Evolutionary conservation across 23 tunicate genomes (phyloP), one percentile per base, ranked within the genome.

Genomic region (Halocynthia roretzi): DNA sequence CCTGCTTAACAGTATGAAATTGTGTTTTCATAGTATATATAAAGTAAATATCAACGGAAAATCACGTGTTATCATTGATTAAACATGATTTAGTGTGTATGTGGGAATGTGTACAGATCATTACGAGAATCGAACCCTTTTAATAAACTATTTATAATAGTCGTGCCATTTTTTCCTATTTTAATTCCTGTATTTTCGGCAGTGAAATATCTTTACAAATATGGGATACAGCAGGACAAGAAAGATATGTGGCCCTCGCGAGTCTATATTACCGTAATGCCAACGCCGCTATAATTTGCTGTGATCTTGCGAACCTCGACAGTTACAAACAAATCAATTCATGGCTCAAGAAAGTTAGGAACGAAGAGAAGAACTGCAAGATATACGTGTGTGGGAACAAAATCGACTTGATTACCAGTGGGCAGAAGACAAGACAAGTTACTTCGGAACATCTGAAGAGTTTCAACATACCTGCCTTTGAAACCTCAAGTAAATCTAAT

Each of bases 191-290:
- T n/a, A n/a, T n/a, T n/a, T n/a, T n/a, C n/a, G n/a, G n/a, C n/a
- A n/a, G n/a, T n/a, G n/a, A n/a, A n/a, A 63, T 73, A 53, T 73
- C 78, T 7, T 52, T 73, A 44, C 78, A 73, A 73, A 73, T 73
- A 7, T 73, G 78, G 78, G 78, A 73, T 12, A 73, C 78, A 18
- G 78, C 78, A 7, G 78, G 78, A 51, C 78, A 73, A 73, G 78
- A 73, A 52, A 8, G 78, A 10, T 73, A 73, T 54, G 63, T 44
- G 7, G 54, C 78, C 17, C 61, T 73, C 7, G 78, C 78, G 15
- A 73, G 55, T 73, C 55, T 73, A 44, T 73, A 73, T 52, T 73
- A 73, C 22, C 78, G 78, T 12, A 73, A 73, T 53, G 78, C 78
- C 17, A 52, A 73, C 19, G 78, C 78, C n/a, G 78, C 78, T 10